Evolutionary conservation across 2,888 invertebrate genomes (phyloP).

Genomic region (Cheilosia grossa): DNA sequence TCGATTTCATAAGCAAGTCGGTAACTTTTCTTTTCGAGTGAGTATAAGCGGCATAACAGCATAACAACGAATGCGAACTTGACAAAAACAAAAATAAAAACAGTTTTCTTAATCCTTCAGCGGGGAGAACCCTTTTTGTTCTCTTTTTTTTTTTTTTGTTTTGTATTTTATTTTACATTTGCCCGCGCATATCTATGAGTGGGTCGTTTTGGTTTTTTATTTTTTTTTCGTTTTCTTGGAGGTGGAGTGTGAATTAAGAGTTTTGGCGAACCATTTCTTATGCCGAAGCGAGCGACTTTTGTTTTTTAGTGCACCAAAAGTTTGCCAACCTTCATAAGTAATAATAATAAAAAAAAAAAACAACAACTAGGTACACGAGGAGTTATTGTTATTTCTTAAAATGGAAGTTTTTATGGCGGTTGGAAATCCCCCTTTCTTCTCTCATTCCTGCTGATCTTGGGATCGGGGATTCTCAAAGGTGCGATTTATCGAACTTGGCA

Average conservation of each 20-base stretch:
- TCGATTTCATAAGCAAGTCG: slow-evolving; percentile 55
- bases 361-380: not conserved
- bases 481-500: not conserved
- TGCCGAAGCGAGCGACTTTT: slow-evolving; percentile 49
- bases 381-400: slow-evolving; percentile 16
- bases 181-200: slow-evolving; percentile 1
- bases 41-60: slow-evolving; percentile 2
- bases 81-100: slow-evolving; percentile 9
- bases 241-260: slow-evolving; percentile 62
- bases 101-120: slow-evolving; percentile 55
- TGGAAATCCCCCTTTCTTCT: slow-evolving; percentile 14
- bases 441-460: not conserved
- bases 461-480: not conserved
- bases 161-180: slow-evolving; percentile 38
- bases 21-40: slow-evolving; percentile 32
- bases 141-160: not conserved
- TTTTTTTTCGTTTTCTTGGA: not conserved
- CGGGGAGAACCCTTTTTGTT: slow-evolving; percentile 19
- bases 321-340: slow-evolving; percentile 68
- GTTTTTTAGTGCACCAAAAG: slow-evolving; percentile 43
- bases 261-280: slow-evolving; percentile 37
- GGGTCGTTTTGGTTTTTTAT: not conserved
- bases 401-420: slow-evolving; percentile 20
- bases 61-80: slow-evolving; percentile 15
- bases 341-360: slow-evolving; percentile 43